Base-by-base conservation (phyloP, 1,140 invertebrate species). In the Theocolax elegans region DNA sequence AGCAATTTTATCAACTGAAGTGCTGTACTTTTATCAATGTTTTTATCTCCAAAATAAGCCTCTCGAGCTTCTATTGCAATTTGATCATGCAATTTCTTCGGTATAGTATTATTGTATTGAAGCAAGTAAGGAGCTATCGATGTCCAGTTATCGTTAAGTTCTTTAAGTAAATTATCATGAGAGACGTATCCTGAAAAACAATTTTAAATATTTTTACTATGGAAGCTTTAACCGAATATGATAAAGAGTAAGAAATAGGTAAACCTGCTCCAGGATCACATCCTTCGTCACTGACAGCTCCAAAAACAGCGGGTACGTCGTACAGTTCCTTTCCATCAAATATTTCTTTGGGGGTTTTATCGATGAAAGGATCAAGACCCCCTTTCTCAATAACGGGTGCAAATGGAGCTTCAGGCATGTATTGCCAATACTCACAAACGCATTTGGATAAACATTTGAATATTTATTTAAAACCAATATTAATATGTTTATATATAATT, bases 181-280 rank as follows among this genome's bases (percentile, higher is more conserved):
- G 60, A 21, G 3, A 40, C 46, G 12, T 51, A 64, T 13, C 17
- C 60, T 64, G 27, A 44, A 46, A 27, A 6, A 17, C 10, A 35
- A 35, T 6, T 6, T 35, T 6, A 35, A 35, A 35, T 35, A 35
- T 35, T 35, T 35, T 35, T 35, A 35, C 10, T 35, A 6, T 10
- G 10, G 46, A 23, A 8, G 2, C n/a, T n/a, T n/a, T n/a, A n/a
- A n/a, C n/a, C n/a, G n/a, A n/a, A 8, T 29, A 7, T 29, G 8
- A 4, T 35, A 17, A 46, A 12, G 21, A 8, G 15, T 4, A 15
- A 4, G n/a, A 31, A 29, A 6, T 35, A 6, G 9, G 51, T 31
- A 12, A 54, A 66, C 49, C 63, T 66, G 49, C 31, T 9, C 35
- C 35, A 19, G 63, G 63, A 19, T 66, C 63, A 19, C 63, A 66